These are phyloP conservation scores for Phymanthus crucifer DNA, from an alignment of 92 coral and sea anemone species.

Conservation along the genomic window DNA sequence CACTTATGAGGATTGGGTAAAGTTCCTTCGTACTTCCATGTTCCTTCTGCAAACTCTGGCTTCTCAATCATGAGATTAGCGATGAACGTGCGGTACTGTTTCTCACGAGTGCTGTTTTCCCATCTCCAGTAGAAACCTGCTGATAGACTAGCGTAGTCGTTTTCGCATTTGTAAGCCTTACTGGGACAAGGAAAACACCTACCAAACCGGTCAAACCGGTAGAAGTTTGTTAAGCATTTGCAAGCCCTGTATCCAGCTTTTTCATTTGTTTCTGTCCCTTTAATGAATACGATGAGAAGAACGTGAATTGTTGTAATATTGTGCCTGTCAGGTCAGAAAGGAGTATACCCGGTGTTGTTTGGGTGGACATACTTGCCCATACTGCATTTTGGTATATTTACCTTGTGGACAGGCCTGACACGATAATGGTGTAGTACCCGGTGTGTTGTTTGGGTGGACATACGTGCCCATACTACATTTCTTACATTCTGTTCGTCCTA, in stretches of 20 bases:
- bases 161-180: conserved; percentile 27
- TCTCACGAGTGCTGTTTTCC: conserved; percentile 16
- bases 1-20: conserved; percentile 41
- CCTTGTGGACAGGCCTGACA: conserved; percentile 57
- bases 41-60: conserved; percentile 4
- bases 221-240: conserved; percentile 34
- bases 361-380: neutral
- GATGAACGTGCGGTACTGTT: conserved; percentile 20
- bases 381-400: neutral
- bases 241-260: conserved; percentile 44
- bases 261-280: conserved; percentile 38
- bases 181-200: conserved; percentile 34
- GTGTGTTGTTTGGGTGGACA: conserved; percentile 32
- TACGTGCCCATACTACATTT: conserved; percentile 42
- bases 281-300: neutral
- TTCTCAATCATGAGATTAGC: conserved; percentile 8
- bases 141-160: conserved; percentile 44
- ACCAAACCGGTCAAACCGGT: conserved; percentile 50
- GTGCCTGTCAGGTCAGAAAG: too few relatives aligned
- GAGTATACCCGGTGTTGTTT: too few relatives aligned
- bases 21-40: conserved; percentile 15
- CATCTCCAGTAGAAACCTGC: conserved; percentile 50
- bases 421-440: conserved; percentile 18
- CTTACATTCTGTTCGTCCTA: conserved; percentile 42
- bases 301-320: too few relatives aligned